Percentiles rank a stretch among this genome's conserved stretches.
phyloP scores from a whole-genome alignment of 2,113 vertebrate genomes.

The Chrysemys picta region DNA sequence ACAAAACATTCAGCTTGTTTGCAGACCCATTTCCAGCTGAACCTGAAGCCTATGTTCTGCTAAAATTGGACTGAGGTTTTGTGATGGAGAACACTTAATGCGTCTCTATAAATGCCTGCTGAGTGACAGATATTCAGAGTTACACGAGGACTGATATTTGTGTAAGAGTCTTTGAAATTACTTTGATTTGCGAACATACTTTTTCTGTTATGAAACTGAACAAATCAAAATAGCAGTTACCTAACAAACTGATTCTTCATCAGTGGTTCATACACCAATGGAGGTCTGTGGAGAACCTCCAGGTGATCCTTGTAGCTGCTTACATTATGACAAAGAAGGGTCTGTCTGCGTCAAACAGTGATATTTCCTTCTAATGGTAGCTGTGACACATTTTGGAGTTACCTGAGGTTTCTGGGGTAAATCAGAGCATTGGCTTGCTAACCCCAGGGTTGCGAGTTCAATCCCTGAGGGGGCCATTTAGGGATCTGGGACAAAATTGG shows the following conservation, averaged over 20 bases:
- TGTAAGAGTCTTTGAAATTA: not conserved
- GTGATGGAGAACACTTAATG: not conserved
- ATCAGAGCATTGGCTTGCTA: too few relatives aligned
- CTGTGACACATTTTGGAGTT: not conserved
- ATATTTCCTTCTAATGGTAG: not conserved
- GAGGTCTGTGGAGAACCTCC: not conserved
- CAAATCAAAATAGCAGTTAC: not conserved
- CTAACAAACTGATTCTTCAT: not conserved
- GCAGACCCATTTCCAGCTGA: not conserved
- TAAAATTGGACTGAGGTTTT: not conserved
- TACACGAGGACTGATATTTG: not conserved
- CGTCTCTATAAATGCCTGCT: not conserved
- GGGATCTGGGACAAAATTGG: too few relatives aligned
- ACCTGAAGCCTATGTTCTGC: not conserved
- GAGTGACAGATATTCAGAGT: not conserved
- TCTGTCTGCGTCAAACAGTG: not conserved
- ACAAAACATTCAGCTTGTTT: not conserved
- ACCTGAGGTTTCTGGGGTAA: too few relatives aligned
- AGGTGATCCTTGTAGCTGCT: not conserved
- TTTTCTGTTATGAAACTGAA: not conserved
- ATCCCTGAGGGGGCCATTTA: too few relatives aligned
- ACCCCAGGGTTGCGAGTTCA: too few relatives aligned
- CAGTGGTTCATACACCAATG: not conserved
- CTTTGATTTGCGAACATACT: not conserved
- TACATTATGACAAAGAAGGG: not conserved